Percentiles rank a stretch among this genome's conserved stretches.
Evolutionary conservation across 2,888 invertebrate genomes (phyloP).

Genomic region (Thymelicus acteon): DNA sequence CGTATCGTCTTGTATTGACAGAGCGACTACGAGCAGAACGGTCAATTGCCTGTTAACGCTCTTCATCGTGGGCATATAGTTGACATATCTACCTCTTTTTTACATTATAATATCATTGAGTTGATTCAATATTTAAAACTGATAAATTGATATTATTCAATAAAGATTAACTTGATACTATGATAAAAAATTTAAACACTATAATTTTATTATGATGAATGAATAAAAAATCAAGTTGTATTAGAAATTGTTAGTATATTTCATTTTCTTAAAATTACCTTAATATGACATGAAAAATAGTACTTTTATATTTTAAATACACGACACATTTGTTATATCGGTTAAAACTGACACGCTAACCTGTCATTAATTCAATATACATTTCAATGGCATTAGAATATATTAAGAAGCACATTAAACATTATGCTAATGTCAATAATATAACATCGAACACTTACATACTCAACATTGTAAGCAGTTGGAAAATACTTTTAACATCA

Average conservation of each 20-base stretch:
- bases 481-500: background rate
- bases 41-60: too few species aligned
- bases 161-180: too few species aligned
- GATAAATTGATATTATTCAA: too few species aligned
- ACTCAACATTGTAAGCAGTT: background rate
- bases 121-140: too few species aligned
- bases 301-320: slow-evolving; percentile 27
- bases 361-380: background rate
- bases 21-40: too few species aligned
- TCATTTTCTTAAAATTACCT: slow-evolving; percentile 46
- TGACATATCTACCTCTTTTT: too few species aligned
- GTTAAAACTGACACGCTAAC: background rate
- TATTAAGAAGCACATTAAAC: slow-evolving; percentile 10
- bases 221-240: slow-evolving; percentile 16
- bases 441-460: slow-evolving; percentile 9
- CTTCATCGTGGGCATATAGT: too few species aligned
- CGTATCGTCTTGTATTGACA: too few species aligned
- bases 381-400: slow-evolving; percentile 14
- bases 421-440: background rate
- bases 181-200: too few species aligned
- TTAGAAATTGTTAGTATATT: slow-evolving; percentile 65
- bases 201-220: background rate
- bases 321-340: slow-evolving; percentile 2
- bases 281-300: slow-evolving; percentile 61
- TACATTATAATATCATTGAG: too few species aligned